Base-by-base conservation (phyloP, 2,797 vertebrate species). In the Artibeus jamaicensis region DNA sequence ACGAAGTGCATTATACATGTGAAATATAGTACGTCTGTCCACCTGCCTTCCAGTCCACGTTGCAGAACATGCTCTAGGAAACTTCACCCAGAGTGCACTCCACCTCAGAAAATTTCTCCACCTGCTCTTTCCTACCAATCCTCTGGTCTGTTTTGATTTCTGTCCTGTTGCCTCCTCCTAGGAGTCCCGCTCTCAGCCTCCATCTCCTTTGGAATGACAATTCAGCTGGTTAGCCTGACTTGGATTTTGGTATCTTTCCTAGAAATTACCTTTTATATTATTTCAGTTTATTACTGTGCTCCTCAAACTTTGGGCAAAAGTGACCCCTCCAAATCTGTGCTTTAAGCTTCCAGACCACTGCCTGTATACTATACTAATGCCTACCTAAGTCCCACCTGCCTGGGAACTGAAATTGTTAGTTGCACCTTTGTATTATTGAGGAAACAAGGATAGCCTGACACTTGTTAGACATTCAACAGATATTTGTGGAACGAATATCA, bases 61-160 rank as follows among this genome's bases (percentile, higher is more conserved):
- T 77, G 22, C 32, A 93, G 9, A 92, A 62, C 46, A 29, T 29
- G 19, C 42, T 83, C 37, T 29, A 9, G 16, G 71, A 78, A 77
- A 26, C 22, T 91, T 91, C 82, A 84, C 34, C 39, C 3, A 85
- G 53, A 81, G 48, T 53, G 15, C 2, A 42, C 8, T 85, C 57
- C 57, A 24, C 46, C 37, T 59, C 32, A 34, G 50, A 9, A 86
- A 65, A 90, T 84, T 86, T 71, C 14, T 91, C 71, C 34, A 46
- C 37, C 6, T 44, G 7, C 22, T 9, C 32, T 70, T 18, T 34
- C 26, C 15, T 77, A 9, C 42, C 34, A 76, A 76, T 91, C 53
- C 50, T 87, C 26, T 32, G 83, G 34, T 90, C 59, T 92, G 32
- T 91, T 89, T 88, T 89, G 74, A 81, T 86, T 83, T 94, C 55